phyloP scores from a whole-genome alignment of 2,888 invertebrate genomes.

The Parascotia fuliginaria region DNA sequence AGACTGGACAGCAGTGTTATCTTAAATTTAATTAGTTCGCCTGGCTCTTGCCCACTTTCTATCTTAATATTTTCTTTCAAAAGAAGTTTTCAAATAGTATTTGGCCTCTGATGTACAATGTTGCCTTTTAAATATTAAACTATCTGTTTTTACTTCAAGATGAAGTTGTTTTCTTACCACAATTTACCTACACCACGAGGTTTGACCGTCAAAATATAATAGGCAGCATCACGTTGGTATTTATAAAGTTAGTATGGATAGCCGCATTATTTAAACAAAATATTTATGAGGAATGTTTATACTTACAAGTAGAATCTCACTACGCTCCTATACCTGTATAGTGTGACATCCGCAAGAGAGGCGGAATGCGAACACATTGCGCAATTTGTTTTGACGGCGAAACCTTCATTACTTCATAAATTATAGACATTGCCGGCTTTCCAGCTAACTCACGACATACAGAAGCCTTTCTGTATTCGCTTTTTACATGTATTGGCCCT shows the following conservation, averaged over 20 bases:
- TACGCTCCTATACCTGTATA: slow-evolving; percentile 33
- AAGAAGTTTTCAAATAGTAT: too few species aligned
- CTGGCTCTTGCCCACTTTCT: too few species aligned
- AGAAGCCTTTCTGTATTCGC: slow-evolving; percentile 27
- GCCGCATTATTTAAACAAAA: background rate
- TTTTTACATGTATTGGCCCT: slow-evolving; percentile 20
- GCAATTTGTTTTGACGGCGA: slow-evolving; percentile 72
- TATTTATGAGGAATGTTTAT: too few species aligned
- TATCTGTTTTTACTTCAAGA: too few species aligned
- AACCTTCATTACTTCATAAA: slow-evolving; percentile 59
- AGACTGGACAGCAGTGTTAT: too few species aligned
- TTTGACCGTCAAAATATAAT: background rate
- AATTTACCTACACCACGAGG: too few species aligned
- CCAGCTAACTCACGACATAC: slow-evolving; percentile 20
- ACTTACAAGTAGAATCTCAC: slow-evolving; percentile 43
- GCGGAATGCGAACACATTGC: slow-evolving; percentile 73
- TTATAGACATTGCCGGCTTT: slow-evolving; percentile 47
- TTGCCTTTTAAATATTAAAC: too few species aligned
- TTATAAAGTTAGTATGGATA: too few species aligned
- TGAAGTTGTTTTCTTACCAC: too few species aligned
- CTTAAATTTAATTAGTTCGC: too few species aligned
- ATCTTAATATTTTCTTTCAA: too few species aligned
- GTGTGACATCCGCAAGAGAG: slow-evolving; percentile 54
- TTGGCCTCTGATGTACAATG: background rate
- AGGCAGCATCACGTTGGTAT: too few species aligned